These are phyloP conservation scores for Lophura nycthemera DNA, from an alignment of 2,113 vertebrate genomes.

Conservation along the genomic window DNA sequence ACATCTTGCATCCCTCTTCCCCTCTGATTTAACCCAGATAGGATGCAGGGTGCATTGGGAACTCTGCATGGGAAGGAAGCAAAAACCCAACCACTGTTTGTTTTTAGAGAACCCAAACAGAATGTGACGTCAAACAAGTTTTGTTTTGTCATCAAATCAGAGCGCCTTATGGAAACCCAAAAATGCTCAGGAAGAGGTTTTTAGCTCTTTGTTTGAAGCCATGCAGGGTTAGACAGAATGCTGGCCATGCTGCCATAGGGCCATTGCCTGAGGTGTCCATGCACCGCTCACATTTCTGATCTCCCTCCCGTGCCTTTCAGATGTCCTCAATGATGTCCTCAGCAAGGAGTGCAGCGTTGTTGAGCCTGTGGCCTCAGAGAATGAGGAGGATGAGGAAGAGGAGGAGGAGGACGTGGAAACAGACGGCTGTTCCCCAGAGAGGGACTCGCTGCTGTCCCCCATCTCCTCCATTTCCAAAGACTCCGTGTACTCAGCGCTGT, in stretches of 20 bases:
- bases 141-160: not conserved
- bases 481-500: constrained; percentile 73
- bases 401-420: constrained; percentile 78
- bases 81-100: not conserved
- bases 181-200: not conserved
- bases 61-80: not conserved
- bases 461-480: constrained; percentile 77
- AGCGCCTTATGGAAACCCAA: not conserved
- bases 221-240: not conserved
- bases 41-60: rapidly evolving
- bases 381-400: constrained; percentile 77
- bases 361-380: constrained; percentile 63
- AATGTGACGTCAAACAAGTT: rapidly evolving
- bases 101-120: not conserved
- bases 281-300: rapidly evolving
- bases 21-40: rapidly evolving
- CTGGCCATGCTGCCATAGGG: rapidly evolving
- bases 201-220: not conserved
- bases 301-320: constrained; percentile 69
- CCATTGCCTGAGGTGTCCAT: not conserved
- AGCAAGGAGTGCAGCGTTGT: constrained; percentile 81
- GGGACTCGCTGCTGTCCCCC: constrained; percentile 78
- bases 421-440: not conserved
- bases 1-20: not conserved
- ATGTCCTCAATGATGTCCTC: constrained; percentile 88